Evolutionary conservation across 2,113 vertebrate species (phyloP), one percentile per base, ranked within the genome.

Genomic region (Melanerpes aurifrons): DNA sequence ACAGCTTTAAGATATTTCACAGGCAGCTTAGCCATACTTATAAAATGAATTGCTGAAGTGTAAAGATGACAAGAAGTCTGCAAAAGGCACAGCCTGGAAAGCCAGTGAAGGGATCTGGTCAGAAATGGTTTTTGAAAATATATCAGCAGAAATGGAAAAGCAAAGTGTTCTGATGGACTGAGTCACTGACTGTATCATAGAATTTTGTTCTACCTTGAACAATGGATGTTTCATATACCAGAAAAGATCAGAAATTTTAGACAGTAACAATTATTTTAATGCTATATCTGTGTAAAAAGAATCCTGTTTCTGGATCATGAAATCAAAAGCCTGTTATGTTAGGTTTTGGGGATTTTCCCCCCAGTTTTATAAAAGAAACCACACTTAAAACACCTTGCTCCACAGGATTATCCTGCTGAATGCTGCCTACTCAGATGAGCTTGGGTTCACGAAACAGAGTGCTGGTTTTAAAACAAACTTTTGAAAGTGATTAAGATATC

Each of bases 271-370:
- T 75, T 85, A 45, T 63, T 76, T 76, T 73, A 82, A 57, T 58
- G 25, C 3, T 31, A 31, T 61, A 5, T 57, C 48, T 93, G 21
- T 54, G 8, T 69, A 20, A 58, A 58, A 92, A 57, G 18, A 59
- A 71, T 75, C 22, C 26, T n/a, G 43, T 45, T 78, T 74, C 18
- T 2, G 2, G 24, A 76, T 78, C 24, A 64, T 15, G 12, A 57
- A 35, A 68, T 69, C 28, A 69, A 47, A 7, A 93, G 8, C 32
- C 7, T 22, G 7, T 78, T 37, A 25, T 10, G 14, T 40, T 75
- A 4, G 12, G 0, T 1, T 24, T 61, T 32, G 59, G 22, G 59
- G 13, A 21, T 2, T 5, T 26, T 47, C 32, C 2, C 5, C 15
- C 5, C 7, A 57, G 10, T 40, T 15, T n/a, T 82, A 17, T 12